Conservation (phyloP, 2,888 invertebrate species). For the Synergus laeviventris region DNA sequence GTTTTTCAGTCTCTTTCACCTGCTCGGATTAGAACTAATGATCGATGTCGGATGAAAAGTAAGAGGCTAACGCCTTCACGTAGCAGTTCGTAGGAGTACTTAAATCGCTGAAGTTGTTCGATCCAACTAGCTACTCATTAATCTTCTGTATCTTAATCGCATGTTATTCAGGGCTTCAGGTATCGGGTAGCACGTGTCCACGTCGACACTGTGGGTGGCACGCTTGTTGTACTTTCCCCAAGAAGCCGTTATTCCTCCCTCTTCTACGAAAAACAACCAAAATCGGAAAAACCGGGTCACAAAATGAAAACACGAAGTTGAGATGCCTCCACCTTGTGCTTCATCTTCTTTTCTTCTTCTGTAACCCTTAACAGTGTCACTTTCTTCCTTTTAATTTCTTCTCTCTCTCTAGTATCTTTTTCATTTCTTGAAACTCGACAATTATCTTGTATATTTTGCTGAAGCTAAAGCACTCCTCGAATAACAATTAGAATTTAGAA, state of each 20-base stretch:
- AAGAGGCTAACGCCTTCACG: constrained; percentile 2
- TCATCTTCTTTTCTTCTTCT: not conserved
- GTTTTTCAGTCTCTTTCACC: not conserved
- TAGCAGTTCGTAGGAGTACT: not conserved
- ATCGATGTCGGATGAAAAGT: not conserved
- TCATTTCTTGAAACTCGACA: not conserved
- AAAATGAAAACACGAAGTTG: not conserved
- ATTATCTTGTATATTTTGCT: not conserved
- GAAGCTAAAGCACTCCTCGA: not conserved
- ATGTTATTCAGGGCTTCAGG: constrained; percentile 34
- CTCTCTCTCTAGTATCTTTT: not conserved
- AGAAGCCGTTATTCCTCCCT: constrained; percentile 2
- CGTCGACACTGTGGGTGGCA: constrained; percentile 44
- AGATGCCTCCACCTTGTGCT: not conserved
- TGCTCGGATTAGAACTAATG: not conserved
- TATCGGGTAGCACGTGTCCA: constrained; percentile 51
- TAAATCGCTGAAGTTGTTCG: not conserved
- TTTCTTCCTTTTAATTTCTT: not conserved
- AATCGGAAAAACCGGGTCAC: not conserved
- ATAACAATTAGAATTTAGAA: not conserved
- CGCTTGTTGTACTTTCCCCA: constrained; percentile 45
- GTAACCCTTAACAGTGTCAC: not conserved
- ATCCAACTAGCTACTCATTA: constrained; percentile 1
- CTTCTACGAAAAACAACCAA: not conserved
- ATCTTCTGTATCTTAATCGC: constrained; percentile 41